phyloP scores from a whole-genome alignment of 2,888 invertebrate genomes.

The Antitype chi region DNA sequence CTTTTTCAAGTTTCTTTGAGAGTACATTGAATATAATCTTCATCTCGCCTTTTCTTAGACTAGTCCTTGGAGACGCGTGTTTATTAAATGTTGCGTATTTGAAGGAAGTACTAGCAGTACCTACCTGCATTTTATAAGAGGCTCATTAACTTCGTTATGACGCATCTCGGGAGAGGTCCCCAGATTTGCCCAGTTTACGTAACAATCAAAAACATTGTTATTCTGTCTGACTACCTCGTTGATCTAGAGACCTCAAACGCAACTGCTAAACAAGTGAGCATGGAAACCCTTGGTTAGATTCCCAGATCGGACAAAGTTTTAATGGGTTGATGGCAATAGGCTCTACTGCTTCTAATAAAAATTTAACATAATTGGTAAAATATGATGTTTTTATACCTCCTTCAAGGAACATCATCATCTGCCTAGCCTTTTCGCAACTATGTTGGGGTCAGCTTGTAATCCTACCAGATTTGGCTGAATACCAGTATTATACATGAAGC shows the following conservation, averaged over 20 bases:
- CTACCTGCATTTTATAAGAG: neutral
- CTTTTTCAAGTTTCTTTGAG: constrained; percentile 41
- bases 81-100: neutral
- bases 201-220: neutral
- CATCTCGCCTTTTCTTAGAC: constrained; percentile 29
- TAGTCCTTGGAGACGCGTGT: constrained; percentile 16
- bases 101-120: neutral
- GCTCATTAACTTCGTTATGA: neutral
- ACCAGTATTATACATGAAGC: too few relatives aligned
- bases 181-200: neutral
- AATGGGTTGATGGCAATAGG: neutral
- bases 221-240: neutral
- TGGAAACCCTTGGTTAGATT: neutral
- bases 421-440: too few relatives aligned
- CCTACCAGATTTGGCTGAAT: too few relatives aligned
- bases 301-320: neutral
- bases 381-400: neutral
- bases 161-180: neutral
- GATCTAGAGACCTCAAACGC: too few relatives aligned
- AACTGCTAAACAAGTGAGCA: neutral
- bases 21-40: constrained; percentile 46
- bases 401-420: neutral
- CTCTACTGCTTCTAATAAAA: neutral
- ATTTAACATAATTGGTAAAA: neutral
- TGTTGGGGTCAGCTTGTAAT: too few relatives aligned